Conservation (phyloP, 2,888 invertebrate species). For the Nemurella pictetii region DNA sequence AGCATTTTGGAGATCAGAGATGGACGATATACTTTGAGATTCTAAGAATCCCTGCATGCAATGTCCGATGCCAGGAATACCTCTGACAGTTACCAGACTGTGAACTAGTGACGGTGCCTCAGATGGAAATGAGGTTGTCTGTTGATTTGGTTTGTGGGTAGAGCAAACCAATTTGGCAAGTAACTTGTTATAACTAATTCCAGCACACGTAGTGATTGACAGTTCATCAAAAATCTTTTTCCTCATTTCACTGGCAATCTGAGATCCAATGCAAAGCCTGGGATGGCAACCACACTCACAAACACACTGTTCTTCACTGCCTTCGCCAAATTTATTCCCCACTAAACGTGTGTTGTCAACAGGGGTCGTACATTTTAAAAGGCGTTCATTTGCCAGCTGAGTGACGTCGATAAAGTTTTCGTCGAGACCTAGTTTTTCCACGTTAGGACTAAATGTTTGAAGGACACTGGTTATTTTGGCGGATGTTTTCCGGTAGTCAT, state of each 20-base stretch:
- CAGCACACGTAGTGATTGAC: conserved; percentile 78
- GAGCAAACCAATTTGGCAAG: conserved; percentile 70
- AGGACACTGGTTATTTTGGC: conserved; percentile 73
- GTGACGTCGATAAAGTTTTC: conserved; percentile 85
- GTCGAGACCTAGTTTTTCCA: conserved; percentile 82
- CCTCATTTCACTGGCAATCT: conserved; percentile 77
- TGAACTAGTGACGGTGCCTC: conserved; percentile 67
- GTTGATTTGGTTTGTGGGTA: conserved; percentile 77
- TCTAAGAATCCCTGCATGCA: conserved; percentile 68
- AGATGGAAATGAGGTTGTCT: conserved; percentile 75
- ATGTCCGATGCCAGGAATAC: conserved; percentile 76
- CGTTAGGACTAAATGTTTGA: conserved; percentile 70
- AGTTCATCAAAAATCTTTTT: conserved; percentile 67
- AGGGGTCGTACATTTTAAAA: conserved; percentile 42
- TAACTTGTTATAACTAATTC: conserved; percentile 81
- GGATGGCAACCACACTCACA: conserved; percentile 41
- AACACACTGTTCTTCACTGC: conserved; percentile 46
- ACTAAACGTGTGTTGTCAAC: conserved; percentile 22
- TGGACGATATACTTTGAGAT: conserved; percentile 66
- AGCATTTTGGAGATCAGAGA: conserved; percentile 61
- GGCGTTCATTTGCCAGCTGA: conserved; percentile 55
- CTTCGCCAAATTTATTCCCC: conserved; percentile 38
- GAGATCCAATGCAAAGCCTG: conserved; percentile 60
- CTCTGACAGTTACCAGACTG: conserved; percentile 62
- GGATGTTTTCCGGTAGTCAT: conserved; percentile 77